Evolutionary conservation across 2,113 vertebrate genomes (phyloP).

Genomic region (Stomatorhinus ivindoensis): DNA sequence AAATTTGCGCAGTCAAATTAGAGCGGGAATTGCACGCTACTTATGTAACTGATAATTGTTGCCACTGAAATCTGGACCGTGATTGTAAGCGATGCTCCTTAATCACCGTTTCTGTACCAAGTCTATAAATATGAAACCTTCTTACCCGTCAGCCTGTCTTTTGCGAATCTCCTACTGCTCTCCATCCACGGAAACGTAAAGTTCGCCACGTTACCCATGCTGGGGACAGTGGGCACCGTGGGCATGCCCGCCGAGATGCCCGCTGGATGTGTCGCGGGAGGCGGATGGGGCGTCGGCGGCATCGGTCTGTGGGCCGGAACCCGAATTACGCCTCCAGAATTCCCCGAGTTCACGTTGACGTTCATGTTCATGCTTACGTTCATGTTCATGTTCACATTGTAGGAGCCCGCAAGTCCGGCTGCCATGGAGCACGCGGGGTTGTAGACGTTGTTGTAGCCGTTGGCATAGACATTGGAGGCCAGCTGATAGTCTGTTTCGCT

Average conservation of each 20-base stretch:
- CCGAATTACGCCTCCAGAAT: conserved; percentile 66
- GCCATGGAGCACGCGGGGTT: conserved; percentile 73
- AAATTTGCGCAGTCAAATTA: background rate
- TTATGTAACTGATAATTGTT: background rate
- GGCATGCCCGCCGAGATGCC: conserved; percentile 62
- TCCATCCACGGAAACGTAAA: conserved; percentile 94
- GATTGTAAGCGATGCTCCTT: background rate
- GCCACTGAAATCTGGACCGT: background rate
- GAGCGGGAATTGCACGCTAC: background rate
- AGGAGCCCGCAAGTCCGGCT: conserved; percentile 62
- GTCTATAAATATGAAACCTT: background rate
- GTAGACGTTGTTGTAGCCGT: conserved; percentile 69
- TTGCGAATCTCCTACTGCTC: conserved; percentile 77
- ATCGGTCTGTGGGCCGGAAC: conserved; percentile 79
- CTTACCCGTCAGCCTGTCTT: conserved; percentile 88
- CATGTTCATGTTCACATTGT: conserved; percentile 79
- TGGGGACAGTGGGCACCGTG: conserved; percentile 48
- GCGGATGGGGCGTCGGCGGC: conserved; percentile 53
- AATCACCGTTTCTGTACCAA: background rate
- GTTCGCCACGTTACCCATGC: conserved; percentile 60
- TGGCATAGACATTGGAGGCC: conserved; percentile 63
- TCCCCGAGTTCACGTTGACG: conserved; percentile 70
- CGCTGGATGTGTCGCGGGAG: conserved; percentile 56
- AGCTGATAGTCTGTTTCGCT: conserved; percentile 65
- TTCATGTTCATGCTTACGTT: conserved; percentile 73